These are phyloP conservation scores for Dryocosmus kuriphilus DNA, from an alignment of 2,888 invertebrate genomes.

Conservation along the genomic window DNA sequence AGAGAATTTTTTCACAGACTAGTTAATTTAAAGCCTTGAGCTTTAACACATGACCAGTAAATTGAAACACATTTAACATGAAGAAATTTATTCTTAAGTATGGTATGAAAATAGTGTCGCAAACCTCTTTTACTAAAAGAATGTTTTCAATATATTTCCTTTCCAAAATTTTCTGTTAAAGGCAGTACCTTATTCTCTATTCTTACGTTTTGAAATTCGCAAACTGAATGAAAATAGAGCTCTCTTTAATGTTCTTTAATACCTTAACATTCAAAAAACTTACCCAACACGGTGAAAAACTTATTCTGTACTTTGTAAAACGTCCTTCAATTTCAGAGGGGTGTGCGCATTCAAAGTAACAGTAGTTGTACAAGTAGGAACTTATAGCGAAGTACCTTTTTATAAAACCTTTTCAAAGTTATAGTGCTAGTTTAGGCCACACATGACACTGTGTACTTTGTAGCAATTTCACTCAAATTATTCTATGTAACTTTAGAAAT, in stretches of 20 bases:
- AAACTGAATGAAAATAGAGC: background rate
- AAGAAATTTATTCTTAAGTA: too few relatives aligned
- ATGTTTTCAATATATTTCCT: too few relatives aligned
- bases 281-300: background rate
- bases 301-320: background rate
- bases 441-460: background rate
- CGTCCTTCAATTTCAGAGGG: background rate
- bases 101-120: too few relatives aligned
- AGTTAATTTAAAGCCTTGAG: too few relatives aligned
- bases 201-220: background rate
- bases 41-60: too few relatives aligned
- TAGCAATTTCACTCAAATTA: conserved; percentile 8
- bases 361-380: background rate
- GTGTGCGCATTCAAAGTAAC: background rate
- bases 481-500: conserved; percentile 14
- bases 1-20: too few relatives aligned
- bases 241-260: background rate
- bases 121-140: too few relatives aligned
- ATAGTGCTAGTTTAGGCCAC: background rate
- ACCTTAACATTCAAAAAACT: background rate
- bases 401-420: background rate
- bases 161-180: background rate
- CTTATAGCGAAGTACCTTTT: background rate
- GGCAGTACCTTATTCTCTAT: background rate
- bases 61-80: too few relatives aligned